A percentile compares a stretch with the other conserved stretches of the same genome.
Evolutionary conservation across 2,113 vertebrate genomes (phyloP).

Genomic region (Australoheros scitulus): DNA sequence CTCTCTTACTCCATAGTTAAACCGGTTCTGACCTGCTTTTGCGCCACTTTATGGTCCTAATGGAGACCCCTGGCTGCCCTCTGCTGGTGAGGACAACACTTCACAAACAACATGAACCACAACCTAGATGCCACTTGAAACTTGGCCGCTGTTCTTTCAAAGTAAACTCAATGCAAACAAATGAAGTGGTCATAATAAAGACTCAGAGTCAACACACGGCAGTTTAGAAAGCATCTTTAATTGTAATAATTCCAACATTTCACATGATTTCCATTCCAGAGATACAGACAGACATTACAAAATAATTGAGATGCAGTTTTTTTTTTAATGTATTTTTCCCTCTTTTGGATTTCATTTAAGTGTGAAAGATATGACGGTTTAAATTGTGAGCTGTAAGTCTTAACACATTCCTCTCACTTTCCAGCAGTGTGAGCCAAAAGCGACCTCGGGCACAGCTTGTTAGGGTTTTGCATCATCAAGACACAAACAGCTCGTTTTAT

Average conservation of each 20-base stretch:
- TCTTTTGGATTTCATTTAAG: conserved; percentile 46
- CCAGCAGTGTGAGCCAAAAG: conserved; percentile 81
- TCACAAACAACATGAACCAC: neutral
- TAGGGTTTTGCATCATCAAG: conserved; percentile 8
- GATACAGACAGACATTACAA: conserved; percentile 63
- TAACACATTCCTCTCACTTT: conserved; percentile 78
- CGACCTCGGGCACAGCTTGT: conserved; percentile 63
- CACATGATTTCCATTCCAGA: conserved; percentile 70
- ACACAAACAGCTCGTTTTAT: neutral
- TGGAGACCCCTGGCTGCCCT: neutral
- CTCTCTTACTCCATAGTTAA: neutral
- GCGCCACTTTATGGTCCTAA: fast-evolving
- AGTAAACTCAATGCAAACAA: neutral
- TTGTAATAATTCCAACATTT: conserved; percentile 75
- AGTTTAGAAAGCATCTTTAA: conserved; percentile 80
- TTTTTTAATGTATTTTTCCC: neutral
- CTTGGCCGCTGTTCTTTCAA: neutral
- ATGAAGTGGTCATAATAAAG: neutral
- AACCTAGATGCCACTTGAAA: neutral
- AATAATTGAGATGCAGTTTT: conserved; percentile 52
- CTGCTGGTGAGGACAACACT: conserved; percentile 31
- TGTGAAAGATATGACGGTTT: conserved; percentile 47
- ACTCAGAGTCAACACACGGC: neutral
- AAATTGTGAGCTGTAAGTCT: conserved; percentile 45
- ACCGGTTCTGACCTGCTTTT: conserved; percentile 53